Evolutionary conservation across 2,113 vertebrate genomes (phyloP).

Genomic region (Gasterosteus aculeatus): DNA sequence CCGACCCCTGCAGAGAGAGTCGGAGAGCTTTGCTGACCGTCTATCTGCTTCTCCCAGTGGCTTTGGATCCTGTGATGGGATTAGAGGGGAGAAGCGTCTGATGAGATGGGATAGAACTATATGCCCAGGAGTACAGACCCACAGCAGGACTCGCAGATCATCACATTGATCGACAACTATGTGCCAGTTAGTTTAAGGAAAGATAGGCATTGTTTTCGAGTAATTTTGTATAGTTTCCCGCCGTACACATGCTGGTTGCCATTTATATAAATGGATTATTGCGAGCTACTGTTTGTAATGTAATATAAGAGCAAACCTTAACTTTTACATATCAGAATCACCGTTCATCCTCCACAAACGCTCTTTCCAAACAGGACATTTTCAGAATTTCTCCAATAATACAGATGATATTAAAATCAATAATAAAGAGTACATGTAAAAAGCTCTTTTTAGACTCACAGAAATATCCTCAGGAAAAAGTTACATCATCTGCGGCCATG

Average conservation of each 20-base stretch:
- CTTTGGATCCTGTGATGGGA: conserved; percentile 60
- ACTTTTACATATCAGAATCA: not conserved
- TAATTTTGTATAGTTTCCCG: not conserved
- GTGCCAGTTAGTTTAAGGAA: not conserved
- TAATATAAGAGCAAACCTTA: not conserved
- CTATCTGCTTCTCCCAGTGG: conserved; percentile 51
- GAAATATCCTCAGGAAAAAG: not conserved
- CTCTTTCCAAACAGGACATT: not conserved
- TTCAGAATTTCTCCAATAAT: not conserved
- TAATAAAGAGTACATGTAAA: not conserved
- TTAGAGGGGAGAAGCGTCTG: conserved; percentile 54
- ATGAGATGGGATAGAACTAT: conserved; percentile 39
- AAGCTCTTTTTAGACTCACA: not conserved
- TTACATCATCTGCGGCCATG: conserved; percentile 37
- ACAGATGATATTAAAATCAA: not conserved
- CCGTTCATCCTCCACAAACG: not conserved
- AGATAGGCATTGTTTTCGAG: not conserved
- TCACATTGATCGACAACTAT: not conserved
- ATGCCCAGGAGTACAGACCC: conserved; percentile 6
- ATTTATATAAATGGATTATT: not conserved
- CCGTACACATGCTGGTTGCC: not conserved
- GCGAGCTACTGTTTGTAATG: not conserved
- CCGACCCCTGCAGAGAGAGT: not conserved
- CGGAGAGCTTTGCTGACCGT: conserved; percentile 50
- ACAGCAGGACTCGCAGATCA: not conserved